phyloP scores from a whole-genome alignment of 1,140 invertebrate species.

The Drosophila sproati region DNA sequence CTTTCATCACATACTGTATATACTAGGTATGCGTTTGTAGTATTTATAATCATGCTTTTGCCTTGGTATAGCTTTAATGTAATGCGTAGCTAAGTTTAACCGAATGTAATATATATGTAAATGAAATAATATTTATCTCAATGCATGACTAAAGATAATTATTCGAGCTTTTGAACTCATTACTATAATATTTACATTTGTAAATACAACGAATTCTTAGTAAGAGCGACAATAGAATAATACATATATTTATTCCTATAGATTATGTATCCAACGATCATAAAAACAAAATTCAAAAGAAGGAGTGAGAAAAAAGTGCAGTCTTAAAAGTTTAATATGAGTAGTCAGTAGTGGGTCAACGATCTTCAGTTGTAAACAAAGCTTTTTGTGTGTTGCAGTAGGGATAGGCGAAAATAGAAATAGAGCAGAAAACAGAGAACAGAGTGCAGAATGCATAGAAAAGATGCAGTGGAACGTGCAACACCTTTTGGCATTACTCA shows the following conservation, averaged over 20 bases:
- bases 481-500: constrained; percentile 41
- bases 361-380: constrained; percentile 37
- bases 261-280: not conserved
- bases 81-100: constrained; percentile 15
- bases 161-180: not conserved
- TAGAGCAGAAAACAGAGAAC: not conserved
- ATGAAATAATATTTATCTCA: not conserved
- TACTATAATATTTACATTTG: not conserved
- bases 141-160: not conserved
- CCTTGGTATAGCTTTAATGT: not conserved
- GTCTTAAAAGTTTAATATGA: constrained; percentile 2
- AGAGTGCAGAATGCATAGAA: constrained; percentile 9
- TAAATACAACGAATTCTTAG: not conserved
- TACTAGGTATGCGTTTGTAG: not conserved
- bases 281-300: not conserved
- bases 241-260: not conserved
- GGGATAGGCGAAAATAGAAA: not conserved
- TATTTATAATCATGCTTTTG: constrained; percentile 10
- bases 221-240: not conserved
- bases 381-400: not conserved
- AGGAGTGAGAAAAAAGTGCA: constrained; percentile 8
- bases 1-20: not conserved
- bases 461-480: constrained; percentile 1
- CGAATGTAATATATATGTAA: constrained; percentile 1
- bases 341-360: constrained; percentile 14